Percentiles rank a stretch among this genome's conserved stretches.
Conservation (phyloP, 2,113 vertebrate genomes). For the Corynorhinus townsendii region DNA sequence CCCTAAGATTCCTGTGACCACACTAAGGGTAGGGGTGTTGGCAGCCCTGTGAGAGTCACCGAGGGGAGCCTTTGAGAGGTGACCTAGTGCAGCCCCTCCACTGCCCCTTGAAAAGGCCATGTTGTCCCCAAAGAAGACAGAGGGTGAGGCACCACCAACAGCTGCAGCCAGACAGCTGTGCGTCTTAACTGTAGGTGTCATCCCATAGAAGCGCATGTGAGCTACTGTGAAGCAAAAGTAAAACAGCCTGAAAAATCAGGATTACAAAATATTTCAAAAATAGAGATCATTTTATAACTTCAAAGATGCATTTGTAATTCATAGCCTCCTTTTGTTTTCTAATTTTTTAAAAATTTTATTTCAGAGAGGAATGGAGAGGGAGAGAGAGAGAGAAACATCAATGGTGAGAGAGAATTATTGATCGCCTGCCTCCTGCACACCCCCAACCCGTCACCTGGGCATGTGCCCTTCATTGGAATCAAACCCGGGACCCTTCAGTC, state of each 20-base stretch:
- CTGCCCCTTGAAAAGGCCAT: neutral
- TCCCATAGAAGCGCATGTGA: neutral
- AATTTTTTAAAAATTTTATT: no score
- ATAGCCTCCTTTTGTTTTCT: neutral
- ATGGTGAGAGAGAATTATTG: no score
- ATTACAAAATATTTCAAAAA: neutral
- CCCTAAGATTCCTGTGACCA: neutral
- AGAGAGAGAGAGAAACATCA: no score
- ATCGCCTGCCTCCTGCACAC: no score
- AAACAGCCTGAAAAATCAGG: neutral
- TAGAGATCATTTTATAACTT: neutral
- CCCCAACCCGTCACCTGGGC: no score
- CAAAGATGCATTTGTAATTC: neutral
- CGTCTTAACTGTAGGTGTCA: neutral
- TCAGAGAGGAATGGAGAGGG: no score
- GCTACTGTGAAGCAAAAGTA: neutral
- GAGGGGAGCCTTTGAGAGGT: neutral
- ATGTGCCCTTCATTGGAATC: no score
- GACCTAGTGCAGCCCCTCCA: neutral
- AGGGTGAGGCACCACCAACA: neutral
- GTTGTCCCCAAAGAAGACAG: slow-evolving; percentile 20
- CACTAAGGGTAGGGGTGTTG: neutral
- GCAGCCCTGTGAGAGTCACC: neutral
- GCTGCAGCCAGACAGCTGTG: neutral
- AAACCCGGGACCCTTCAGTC: no score